phyloP scores from a whole-genome alignment of 2,113 vertebrate genomes.

The Aldabrachelys gigantea region DNA sequence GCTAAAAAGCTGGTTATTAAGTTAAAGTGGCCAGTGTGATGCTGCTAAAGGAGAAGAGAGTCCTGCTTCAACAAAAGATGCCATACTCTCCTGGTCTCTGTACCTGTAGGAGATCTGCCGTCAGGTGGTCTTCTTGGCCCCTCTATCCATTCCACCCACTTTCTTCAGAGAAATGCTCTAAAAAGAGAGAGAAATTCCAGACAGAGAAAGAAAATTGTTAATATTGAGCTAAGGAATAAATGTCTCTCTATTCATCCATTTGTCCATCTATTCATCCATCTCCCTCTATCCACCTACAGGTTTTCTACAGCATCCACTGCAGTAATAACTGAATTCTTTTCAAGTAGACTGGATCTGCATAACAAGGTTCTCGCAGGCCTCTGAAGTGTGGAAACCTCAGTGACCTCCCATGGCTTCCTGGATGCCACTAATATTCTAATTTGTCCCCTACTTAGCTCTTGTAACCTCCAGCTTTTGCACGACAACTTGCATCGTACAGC shows the following conservation, averaged over 20 bases:
- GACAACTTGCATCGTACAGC: not conserved
- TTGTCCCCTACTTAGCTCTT: not conserved
- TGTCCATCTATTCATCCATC: constrained; percentile 26
- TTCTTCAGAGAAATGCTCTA: constrained; percentile 2
- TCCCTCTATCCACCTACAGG: not conserved
- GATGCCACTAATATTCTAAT: not conserved
- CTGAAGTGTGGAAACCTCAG: rapidly evolving
- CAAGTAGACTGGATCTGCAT: not conserved
- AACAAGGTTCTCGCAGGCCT: not conserved
- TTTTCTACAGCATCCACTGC: not conserved
- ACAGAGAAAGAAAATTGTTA: constrained; percentile 6
- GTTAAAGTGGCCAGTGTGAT: constrained; percentile 54
- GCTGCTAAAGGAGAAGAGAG: constrained; percentile 28
- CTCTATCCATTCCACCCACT: not conserved
- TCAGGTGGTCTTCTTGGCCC: not conserved
- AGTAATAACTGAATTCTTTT: not conserved
- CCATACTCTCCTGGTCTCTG: constrained; percentile 17
- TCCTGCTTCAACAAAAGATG: constrained; percentile 1
- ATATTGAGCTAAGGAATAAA: constrained; percentile 37
- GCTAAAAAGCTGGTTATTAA: constrained; percentile 72
- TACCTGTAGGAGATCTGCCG: constrained; percentile 23
- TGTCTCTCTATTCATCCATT: constrained; percentile 30
- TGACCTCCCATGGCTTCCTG: rapidly evolving
- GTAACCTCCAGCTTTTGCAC: not conserved
- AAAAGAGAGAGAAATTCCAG: constrained; percentile 16